Base-by-base conservation (phyloP, 2,888 invertebrate species). In the Syrphus vitripennis region DNA sequence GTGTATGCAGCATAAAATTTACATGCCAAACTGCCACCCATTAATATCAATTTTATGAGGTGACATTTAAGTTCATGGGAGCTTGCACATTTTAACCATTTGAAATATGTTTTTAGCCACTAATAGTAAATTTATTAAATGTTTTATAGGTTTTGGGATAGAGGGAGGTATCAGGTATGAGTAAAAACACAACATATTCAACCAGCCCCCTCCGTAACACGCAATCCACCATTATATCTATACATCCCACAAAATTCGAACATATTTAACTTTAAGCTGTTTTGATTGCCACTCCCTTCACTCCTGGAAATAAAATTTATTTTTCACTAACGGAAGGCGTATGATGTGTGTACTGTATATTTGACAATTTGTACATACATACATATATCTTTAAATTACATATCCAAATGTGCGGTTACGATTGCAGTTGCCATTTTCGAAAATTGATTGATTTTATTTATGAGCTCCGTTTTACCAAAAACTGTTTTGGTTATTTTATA, bases 401-500 rank as follows among this genome's bases (percentile, higher is more conserved):
- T 72, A 72, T 77, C 76, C 42, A 65, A 67, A 67, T 75, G 57
- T 80, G 80, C 53, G 76, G 83, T 84, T 76, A 31, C 75, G 48
- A 76, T 84, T 84, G 84, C 84, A 84, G 71, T 81, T 77, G 61
- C 72, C 55, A 77, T 80, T 76, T 76, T 76, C 57, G 57, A 67
- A 71, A 84, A 81, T 81, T 84, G 84, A 84, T 84, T 81, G 84
- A 84, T 84, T 84, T 84, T 77, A 84, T 84, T 84, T 84, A 84
- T 84, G 75, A 81, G 84, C 26, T 61, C 19, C 19, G 19, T 50
- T 37, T 65, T 65, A 55, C 50, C 31, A 48, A 24, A 71, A 55
- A 50, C 50, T 45, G 57, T 71, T 63, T 80, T 57, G 70, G 70
- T 71, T 75, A 81, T 81, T 84, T 76, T 61, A 81, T 81, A 69